Evolutionary conservation across 2,113 vertebrate genomes (phyloP).

Genomic region (Ariopsis seemanni): DNA sequence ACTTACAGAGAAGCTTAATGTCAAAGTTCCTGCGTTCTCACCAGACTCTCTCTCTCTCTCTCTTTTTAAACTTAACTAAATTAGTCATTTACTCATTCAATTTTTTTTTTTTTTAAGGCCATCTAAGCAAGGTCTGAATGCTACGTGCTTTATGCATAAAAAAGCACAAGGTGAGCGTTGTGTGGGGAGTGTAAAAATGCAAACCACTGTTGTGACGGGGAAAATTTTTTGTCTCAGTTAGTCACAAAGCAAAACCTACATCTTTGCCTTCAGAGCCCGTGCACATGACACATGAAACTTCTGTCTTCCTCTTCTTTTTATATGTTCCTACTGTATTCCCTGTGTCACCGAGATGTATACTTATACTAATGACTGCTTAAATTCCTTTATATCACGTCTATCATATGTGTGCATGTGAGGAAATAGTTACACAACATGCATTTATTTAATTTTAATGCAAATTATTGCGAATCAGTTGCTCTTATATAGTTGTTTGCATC

Average conservation of each 20-base stretch:
- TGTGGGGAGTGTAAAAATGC: background rate
- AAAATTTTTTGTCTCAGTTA: conserved; percentile 1
- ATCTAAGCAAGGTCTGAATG: background rate
- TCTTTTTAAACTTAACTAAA: too few relatives aligned
- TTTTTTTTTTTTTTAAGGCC: background rate
- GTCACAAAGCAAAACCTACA: conserved; percentile 12
- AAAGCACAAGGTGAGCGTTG: background rate
- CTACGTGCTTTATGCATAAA: background rate
- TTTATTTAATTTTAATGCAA: background rate
- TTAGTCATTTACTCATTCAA: too few relatives aligned
- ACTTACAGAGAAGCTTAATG: too few relatives aligned
- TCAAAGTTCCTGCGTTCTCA: too few relatives aligned
- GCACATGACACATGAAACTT: background rate
- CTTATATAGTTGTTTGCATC: background rate
- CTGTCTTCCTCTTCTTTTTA: background rate
- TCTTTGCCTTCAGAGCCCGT: background rate
- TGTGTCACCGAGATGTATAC: background rate
- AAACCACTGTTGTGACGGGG: conserved; percentile 8
- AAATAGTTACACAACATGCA: background rate
- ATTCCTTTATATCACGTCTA: background rate
- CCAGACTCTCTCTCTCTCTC: too few relatives aligned
- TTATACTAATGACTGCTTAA: background rate
- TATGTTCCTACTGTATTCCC: conserved; percentile 15
- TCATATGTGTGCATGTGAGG: background rate
- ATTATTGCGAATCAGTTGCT: background rate